Conservation (phyloP, 2,113 vertebrate genomes). For the Hiodon alosoides region DNA sequence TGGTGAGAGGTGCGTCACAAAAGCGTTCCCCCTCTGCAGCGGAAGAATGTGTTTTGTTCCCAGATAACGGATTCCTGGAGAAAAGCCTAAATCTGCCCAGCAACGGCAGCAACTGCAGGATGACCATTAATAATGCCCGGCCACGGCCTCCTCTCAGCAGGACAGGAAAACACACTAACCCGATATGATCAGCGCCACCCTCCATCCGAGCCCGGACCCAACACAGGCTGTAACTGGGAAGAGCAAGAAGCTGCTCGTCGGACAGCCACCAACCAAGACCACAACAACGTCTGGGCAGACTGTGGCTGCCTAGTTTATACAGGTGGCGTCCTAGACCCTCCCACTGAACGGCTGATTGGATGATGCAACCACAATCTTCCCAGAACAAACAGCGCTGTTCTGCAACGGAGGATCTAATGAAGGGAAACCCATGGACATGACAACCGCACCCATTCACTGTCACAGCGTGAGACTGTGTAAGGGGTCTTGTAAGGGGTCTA, state of each 20-base stretch:
- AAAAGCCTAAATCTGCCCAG: constrained; percentile 35
- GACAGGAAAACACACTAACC: constrained; percentile 27
- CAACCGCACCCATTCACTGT: no score
- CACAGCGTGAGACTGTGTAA: no score
- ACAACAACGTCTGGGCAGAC: no score
- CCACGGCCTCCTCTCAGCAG: constrained; percentile 42
- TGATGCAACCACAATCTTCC: no score
- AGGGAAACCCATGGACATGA: no score
- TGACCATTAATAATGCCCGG: constrained; percentile 39
- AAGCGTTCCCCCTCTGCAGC: constrained; percentile 18
- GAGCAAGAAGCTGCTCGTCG: not conserved
- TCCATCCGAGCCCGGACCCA: constrained; percentile 33
- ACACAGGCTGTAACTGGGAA: constrained; percentile 22
- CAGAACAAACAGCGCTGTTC: no score
- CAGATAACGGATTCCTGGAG: constrained; percentile 28
- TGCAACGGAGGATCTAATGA: no score
- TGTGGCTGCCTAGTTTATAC: no score
- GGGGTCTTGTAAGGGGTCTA: no score
- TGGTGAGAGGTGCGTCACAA: constrained; percentile 18
- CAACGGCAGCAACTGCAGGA: constrained; percentile 8
- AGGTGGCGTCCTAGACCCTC: no score
- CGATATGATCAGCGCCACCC: constrained; percentile 46
- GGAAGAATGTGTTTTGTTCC: constrained; percentile 36
- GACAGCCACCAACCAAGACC: no score
- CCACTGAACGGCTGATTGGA: no score